A percentile compares a stretch with the other conserved stretches of the same genome.
Conservation (phyloP, 2,113 vertebrate species). For the Manacus vitellinus region DNA sequence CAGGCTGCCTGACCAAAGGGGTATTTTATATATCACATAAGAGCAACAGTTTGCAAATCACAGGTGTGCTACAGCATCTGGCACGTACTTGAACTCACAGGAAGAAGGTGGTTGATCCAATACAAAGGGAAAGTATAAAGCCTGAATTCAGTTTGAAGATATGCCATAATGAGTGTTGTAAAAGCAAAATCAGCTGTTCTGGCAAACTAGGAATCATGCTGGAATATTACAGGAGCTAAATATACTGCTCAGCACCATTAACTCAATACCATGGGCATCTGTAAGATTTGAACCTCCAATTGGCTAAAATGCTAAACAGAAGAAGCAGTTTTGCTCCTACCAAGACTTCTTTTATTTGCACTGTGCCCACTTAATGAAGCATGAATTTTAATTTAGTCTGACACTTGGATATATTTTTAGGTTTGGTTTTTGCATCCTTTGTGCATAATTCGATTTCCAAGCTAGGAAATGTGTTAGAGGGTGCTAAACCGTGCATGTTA, state of each 20-base stretch:
- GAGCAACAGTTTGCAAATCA: neutral
- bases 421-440: neutral
- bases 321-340: neutral
- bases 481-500: neutral
- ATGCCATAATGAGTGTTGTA: neutral
- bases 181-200: neutral
- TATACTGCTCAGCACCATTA: neutral
- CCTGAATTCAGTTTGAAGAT: neutral
- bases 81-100: neutral
- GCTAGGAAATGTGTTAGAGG: neutral
- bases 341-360: neutral
- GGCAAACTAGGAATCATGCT: neutral
- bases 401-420: conserved; percentile 21
- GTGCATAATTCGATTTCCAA: neutral
- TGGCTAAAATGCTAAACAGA: neutral
- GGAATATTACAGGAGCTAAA: neutral
- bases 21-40: neutral
- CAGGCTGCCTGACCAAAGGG: neutral
- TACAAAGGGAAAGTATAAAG: neutral
- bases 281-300: neutral
- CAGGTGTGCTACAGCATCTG: conserved; percentile 6
- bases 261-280: neutral
- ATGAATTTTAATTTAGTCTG: conserved; percentile 43
- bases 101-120: neutral
- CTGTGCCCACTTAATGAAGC: neutral